Evolutionary conservation across 2,113 vertebrate species (phyloP), one percentile per base, ranked within the genome.

Genomic region (Notothenia rossii): DNA sequence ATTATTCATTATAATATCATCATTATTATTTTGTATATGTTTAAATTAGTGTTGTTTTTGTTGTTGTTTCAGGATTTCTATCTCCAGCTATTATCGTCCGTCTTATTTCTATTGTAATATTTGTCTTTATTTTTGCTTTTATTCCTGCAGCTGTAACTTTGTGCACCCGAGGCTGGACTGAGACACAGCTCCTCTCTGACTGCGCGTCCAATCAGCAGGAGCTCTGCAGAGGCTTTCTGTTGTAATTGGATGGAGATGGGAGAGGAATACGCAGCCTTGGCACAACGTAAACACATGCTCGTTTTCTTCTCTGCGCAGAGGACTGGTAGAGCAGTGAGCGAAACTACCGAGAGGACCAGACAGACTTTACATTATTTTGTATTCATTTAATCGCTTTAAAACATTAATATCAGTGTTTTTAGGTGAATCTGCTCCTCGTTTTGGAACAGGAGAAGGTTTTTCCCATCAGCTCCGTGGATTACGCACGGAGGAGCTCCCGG

Each of bases 241-340:
- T 88, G 94, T 96, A 94, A 96, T 97, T 96, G 93, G 94, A 94
- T 94, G 95, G 94, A 92, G 95, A 90, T 87, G 94, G 94, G 93
- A 94, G 94, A 94, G 95, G 90, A 89, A 92, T 91, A 94, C 95
- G 96, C 95, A 95, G 95, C 92, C 90, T 88, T 91, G 92, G 95
- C 95, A 84, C 94, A 95, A 92, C 94, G 96, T 97, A 96, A 97
- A 98, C 96, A 97, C 95, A 96, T 84, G 94, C 92, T 93, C 86
- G 94, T 94, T 95, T 94, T 92, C 95, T 93, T 92, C 51, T 88
- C 94, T 93, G 94, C 48, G 93, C 77, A 91, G 94, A 96, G 94
- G 95, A 96, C 91, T 78, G 82, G 59, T 83, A 82, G 90, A 96
- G 74, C 84, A 93, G 92, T 64, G 79, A 81, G 69, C 10, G 36